Evolutionary conservation across 2,113 vertebrate species (phyloP).

Genomic region (Oncorhynchus keta): DNA sequence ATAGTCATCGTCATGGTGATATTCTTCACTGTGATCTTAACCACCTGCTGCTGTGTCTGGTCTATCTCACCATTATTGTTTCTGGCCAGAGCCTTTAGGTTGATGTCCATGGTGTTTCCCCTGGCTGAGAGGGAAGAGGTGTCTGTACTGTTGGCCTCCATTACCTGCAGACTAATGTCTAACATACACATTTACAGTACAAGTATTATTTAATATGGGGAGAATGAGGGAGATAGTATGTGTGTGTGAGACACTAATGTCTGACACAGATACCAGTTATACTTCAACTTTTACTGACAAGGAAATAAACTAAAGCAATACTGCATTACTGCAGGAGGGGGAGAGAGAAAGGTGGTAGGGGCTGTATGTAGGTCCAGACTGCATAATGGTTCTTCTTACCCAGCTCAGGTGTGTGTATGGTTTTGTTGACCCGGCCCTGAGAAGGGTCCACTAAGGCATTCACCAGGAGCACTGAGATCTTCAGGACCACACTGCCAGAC

Average conservation of each 20-base stretch:
- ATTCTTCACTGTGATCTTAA: neutral
- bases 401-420: conserved; percentile 31
- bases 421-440: conserved; percentile 14
- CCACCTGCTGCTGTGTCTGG: neutral
- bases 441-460: conserved; percentile 13
- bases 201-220: too few relatives aligned
- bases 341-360: neutral
- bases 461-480: conserved; percentile 46
- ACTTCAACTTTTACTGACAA: too few relatives aligned
- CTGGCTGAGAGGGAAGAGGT: conserved; percentile 29
- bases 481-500: conserved; percentile 50
- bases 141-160: neutral
- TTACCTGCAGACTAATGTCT: conserved; percentile 50
- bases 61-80: conserved; percentile 52
- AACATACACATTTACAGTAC: neutral
- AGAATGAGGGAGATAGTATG: too few relatives aligned
- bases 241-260: too few relatives aligned
- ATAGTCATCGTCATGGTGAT: neutral
- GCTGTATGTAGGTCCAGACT: neutral
- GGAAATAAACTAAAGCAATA: neutral
- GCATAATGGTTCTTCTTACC: conserved; percentile 40
- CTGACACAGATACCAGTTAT: too few relatives aligned
- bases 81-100: conserved; percentile 43
- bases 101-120: conserved; percentile 50
- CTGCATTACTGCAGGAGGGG: neutral